A percentile compares a stretch with the other conserved stretches of the same genome.
Conservation (phyloP, 2,797 vertebrate species). For the Stomatorhinus walkeri region DNA sequence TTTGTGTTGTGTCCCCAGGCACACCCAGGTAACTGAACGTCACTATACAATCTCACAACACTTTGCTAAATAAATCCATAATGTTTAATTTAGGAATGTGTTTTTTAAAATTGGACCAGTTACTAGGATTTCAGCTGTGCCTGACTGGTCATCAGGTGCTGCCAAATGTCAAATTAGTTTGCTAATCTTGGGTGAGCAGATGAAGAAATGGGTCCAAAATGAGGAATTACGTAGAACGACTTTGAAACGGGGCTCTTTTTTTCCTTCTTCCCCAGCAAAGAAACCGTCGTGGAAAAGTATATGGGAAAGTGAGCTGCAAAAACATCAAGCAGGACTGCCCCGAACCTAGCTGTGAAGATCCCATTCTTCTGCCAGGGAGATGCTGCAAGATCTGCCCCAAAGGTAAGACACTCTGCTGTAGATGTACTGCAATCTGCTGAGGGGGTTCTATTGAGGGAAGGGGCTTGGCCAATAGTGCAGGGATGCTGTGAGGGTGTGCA, state of each 20-base stretch:
- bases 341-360: slow-evolving; percentile 61
- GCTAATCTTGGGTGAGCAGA: slow-evolving; percentile 6
- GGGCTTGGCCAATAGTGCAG: not conserved
- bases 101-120: not conserved
- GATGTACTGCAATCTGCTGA: not conserved
- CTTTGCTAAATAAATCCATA: not conserved
- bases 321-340: slow-evolving; percentile 92
- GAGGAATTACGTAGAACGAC: not conserved
- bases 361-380: slow-evolving; percentile 75
- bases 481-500: not conserved
- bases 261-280: slow-evolving; percentile 60
- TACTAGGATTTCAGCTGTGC: not conserved
- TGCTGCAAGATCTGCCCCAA: slow-evolving; percentile 86
- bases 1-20: not conserved
- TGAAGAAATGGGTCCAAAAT: not conserved
- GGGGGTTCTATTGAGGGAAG: not conserved
- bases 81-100: not conserved
- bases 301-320: slow-evolving; percentile 86
- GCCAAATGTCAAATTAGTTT: not conserved
- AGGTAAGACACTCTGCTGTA: slow-evolving; percentile 46
- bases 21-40: not conserved
- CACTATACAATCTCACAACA: not conserved
- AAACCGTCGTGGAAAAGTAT: slow-evolving; percentile 71
- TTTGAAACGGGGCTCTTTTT: not conserved
- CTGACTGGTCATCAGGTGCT: not conserved